Base-by-base conservation (phyloP, 64 coral and sea anemone genomes). In the Actinia equina region DNA sequence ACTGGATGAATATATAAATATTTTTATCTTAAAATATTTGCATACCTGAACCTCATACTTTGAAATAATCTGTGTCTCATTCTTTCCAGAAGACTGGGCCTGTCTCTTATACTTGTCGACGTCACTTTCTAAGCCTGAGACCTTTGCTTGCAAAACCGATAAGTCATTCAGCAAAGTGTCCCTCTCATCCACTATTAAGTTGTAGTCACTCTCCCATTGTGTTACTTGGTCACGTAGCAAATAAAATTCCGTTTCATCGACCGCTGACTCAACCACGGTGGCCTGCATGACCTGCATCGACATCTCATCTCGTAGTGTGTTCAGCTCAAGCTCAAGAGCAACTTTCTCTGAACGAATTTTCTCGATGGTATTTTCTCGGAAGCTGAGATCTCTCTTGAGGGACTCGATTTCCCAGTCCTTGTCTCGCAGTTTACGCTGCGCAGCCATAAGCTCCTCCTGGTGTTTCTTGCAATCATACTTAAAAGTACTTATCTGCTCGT, bases 351-450 rank as follows among this genome's bases (percentile, higher is more conserved):
- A 79, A n/a, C 85, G 71, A 53, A 93, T 44, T 84, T 88, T 97
- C 17, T 97, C 91, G 45, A 97, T 61, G 37, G 22, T 80, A 57
- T 45, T 71, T 17, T 56, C 64, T 49, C 89, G 88, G 59, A 43
- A 85, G 59, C 71, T 87, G 3, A 97, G 57, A 43, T 97, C 94
- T 42, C 91, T 91, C 49, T 87, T 92, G 8, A 93, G 86, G 18
- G 85, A 88, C 85, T 97, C 94, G 23, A 93, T 49, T 90, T 97
- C 94, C 88, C 91, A 82, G 87, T 97, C 94, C 13, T 77, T 86
- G 64, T 97, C 88, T 9, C 88, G 82, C 17, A 93, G 80, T 42
- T 61, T 70, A 18, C 88, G 91, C 49, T 97, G 79, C 9, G 84
- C 60, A 2, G 79, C 58, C 5, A 86, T 62, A 0, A 97, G 71